Conservation (phyloP, 2,113 vertebrate genomes). For the Pavo muticus region DNA sequence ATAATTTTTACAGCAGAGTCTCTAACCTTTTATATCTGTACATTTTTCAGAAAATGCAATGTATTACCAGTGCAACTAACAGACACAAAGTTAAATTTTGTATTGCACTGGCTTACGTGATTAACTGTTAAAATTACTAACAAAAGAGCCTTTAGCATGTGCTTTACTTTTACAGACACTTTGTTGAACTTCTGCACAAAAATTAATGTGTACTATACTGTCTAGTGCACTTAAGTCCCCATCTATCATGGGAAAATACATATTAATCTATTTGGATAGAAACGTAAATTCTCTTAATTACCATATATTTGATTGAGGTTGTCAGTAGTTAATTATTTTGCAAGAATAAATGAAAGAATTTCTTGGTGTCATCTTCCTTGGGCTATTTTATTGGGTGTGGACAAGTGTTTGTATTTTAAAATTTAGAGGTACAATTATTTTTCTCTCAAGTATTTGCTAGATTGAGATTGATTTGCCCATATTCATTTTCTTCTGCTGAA, state of each 20-base stretch:
- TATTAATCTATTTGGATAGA: background rate
- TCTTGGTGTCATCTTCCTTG: background rate
- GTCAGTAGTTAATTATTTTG: background rate
- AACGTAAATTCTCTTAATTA: background rate
- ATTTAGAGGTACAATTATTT: background rate
- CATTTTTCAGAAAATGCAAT: background rate
- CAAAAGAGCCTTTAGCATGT: background rate
- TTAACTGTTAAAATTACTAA: background rate
- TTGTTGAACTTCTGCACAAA: background rate
- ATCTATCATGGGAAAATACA: background rate
- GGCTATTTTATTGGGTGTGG: background rate
- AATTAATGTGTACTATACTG: background rate
- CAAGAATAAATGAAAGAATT: background rate
- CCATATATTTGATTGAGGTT: background rate
- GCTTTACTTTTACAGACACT: background rate
- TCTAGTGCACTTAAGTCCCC: background rate
- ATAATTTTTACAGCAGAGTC: background rate
- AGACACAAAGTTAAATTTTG: accelerated
- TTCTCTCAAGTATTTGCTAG: constrained; percentile 2
- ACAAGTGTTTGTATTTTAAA: background rate
- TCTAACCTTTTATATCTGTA: background rate
- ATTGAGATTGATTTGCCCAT: background rate
- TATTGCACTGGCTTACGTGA: background rate
- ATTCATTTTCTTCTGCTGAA: constrained; percentile 27
- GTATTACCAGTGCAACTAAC: background rate